These are phyloP conservation scores for Hypomesus transpacificus DNA, from an alignment of 2,113 vertebrate genomes.

Conservation along the genomic window DNA sequence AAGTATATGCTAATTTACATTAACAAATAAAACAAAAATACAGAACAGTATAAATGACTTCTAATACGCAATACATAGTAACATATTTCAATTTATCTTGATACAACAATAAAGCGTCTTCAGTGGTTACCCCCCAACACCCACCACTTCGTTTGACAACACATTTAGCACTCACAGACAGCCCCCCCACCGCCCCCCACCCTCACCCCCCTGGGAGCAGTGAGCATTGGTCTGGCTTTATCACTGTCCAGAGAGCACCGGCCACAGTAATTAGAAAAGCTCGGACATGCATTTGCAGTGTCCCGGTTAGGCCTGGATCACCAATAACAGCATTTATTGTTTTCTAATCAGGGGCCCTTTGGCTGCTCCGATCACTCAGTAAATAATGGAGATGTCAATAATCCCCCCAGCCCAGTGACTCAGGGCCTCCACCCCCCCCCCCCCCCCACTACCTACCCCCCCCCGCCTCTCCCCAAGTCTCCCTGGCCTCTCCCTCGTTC, in stretches of 20 bases:
- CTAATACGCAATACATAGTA: no score
- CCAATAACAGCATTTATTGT: constrained; percentile 76
- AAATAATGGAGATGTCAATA: constrained; percentile 80
- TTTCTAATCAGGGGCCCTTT: constrained; percentile 77
- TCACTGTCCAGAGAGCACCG: constrained; percentile 56
- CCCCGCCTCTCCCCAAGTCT: constrained; percentile 17
- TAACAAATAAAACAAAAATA: neutral
- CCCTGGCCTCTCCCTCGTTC: constrained; percentile 35
- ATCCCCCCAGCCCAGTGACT: constrained; percentile 66
- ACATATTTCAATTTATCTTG: no score
- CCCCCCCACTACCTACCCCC: constrained; percentile 4
- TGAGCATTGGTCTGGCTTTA: constrained; percentile 55
- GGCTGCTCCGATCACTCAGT: constrained; percentile 73
- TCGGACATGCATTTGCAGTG: constrained; percentile 66
- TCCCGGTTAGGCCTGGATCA: constrained; percentile 64
- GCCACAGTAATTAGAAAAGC: constrained; percentile 70
- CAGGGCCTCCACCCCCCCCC: constrained; percentile 42
- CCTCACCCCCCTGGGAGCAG: constrained; percentile 22
- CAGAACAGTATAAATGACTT: no score
- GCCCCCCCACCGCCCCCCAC: neutral
- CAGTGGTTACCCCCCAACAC: neutral
- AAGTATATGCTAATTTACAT: neutral
- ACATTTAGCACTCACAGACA: constrained; percentile 2
- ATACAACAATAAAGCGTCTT: neutral
- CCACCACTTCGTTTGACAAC: neutral